Evolutionary conservation across 2,888 invertebrate species (phyloP), one percentile per base, ranked within the genome.

Genomic region (Erebia palarica): DNA sequence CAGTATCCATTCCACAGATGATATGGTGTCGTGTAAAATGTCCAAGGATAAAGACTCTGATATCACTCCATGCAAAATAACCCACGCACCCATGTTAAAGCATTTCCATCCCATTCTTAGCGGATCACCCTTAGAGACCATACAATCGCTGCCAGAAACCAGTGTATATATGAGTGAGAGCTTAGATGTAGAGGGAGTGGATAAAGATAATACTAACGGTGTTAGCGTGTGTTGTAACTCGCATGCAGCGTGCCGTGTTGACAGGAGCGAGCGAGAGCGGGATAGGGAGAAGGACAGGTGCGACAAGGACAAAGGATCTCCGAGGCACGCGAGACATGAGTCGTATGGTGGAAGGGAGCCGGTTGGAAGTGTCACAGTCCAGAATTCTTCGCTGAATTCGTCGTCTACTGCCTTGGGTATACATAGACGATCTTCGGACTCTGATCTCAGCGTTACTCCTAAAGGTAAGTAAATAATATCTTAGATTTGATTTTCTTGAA

Each of bases 391-490:
- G 21, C 83, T 92, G 72, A 88, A 92, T 80, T 89, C 94, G 49
- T 86, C 94, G 4, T 94, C 94, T 0, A 92, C 92, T 53, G 94
- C 86, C 66, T 84, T 86, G 88, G 94, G 88, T 90, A 96, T 92
- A 74, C 96, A 96, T 83, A 94, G 98, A 68, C 94, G 98, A 78
- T 98, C 98, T 4, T 98, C 98, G 3, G 99, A 98, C 88, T 98
- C 98, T 0, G 99, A 99, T 90, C 94, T 98, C 77, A 98, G 97
- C 92, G 96, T 98, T 65, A 97, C 98, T 13, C 98, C 98, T 5
- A 98, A 98, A 96, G 98, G 98, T 98, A 66, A 55, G 13, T 21
- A 44, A 44, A 11, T 9, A 1, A 44, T 44, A 11, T 44, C 0
- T 44, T 36, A 7, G 5, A 36, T 36, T 36, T 0, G 7, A 36